Evolutionary conservation across 64 coral and sea anemone genomes (phyloP).

Genomic region (Montipora sp.): DNA sequence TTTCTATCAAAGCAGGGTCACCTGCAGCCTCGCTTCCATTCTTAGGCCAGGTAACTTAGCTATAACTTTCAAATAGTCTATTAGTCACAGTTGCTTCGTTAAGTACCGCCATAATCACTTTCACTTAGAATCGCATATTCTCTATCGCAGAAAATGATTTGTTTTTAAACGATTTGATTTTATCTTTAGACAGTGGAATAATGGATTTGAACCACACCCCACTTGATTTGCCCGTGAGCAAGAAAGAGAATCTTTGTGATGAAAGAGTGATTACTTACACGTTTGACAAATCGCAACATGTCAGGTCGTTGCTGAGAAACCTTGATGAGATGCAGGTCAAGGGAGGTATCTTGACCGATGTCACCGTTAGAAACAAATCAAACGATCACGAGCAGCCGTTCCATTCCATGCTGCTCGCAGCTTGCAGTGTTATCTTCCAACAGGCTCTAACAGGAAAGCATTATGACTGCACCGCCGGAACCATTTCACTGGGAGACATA

Average conservation of each 20-base stretch:
- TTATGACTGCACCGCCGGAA: constrained; percentile 5
- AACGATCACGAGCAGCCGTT: constrained; percentile 23
- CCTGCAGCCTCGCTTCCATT: no score
- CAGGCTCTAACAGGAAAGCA: constrained; percentile 11
- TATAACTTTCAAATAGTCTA: no score
- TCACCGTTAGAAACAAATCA: constrained; percentile 22
- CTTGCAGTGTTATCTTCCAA: neutral
- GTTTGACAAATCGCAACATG: constrained; percentile 47
- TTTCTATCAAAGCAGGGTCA: no score
- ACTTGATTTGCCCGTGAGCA: neutral
- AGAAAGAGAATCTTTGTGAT: neutral
- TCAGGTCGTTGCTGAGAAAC: constrained; percentile 12
- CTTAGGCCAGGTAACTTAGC: no score
- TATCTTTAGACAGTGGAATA: neutral
- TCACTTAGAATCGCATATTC: no score
- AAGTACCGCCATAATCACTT: no score
- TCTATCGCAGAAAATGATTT: no score
- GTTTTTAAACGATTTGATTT: neutral
- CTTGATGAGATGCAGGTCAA: constrained; percentile 48
- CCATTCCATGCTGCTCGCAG: constrained; percentile 36
- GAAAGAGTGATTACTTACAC: neutral
- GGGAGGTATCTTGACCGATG: constrained; percentile 6
- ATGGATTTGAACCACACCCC: neutral
- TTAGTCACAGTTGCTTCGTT: no score
- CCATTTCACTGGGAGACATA: neutral